Base-by-base conservation (phyloP, 2,113 vertebrate genomes). In the Butastur rufipennis region DNA sequence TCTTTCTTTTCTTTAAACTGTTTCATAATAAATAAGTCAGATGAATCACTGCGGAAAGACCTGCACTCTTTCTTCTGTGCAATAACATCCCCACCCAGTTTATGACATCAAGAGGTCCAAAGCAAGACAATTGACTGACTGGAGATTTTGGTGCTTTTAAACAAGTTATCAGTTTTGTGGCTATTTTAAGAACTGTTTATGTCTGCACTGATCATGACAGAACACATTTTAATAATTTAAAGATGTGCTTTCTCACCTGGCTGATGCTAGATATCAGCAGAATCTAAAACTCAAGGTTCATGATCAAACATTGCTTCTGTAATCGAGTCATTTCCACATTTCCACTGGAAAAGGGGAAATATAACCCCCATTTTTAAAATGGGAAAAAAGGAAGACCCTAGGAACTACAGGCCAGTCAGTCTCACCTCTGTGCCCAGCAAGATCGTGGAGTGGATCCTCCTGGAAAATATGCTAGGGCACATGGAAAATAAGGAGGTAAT, bases 51-150 rank as follows among this genome's bases (percentile, higher is more conserved):
- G 3, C 2, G 0, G 8, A 52, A 23, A 7, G 22, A 68, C 7
- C 19, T 32, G 12, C 27, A 42, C 32, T 65, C 7, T 81, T 85
- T 56, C 0, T 84, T 81, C 34, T 56, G 13, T 43, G 40, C 16
- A 66, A 9, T 12, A 58, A 26, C 10, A 36, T 74, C 21, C 15
- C 29, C 31, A 15, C 3, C 9, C 0, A 0, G 5, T 36, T 79
- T 62, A 7, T 75, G 26, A 55, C 10, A 53, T 34, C 19, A 25
- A 53, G 23, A 38, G 31, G 2, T 86, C 20, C 45, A 70, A 71
- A 79, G 5, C n/a, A 62, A 88, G 8, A 77, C 6, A 55, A 47
- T 17, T 38, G 5, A 40, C 18, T 66, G 21, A n/a, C 19, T 34
- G n/a, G 14, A 78, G 5, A 43, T 72, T 67, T 75, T 23, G 1